These are phyloP conservation scores for Euleptes europaea DNA, from an alignment of 2,113 vertebrate genomes.

Conservation along the genomic window DNA sequence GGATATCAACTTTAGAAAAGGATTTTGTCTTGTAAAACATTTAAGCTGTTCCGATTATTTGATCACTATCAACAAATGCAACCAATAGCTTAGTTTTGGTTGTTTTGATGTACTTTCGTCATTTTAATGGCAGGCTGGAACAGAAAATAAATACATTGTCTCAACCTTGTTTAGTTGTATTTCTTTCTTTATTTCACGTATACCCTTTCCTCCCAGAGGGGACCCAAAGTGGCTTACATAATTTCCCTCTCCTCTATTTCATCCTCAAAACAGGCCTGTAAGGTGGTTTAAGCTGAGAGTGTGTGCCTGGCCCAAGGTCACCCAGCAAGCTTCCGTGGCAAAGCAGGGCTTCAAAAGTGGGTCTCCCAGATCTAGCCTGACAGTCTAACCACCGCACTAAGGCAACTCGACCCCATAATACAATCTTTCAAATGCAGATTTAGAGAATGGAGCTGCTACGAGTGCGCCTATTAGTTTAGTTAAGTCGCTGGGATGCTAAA, in stretches of 20 bases:
- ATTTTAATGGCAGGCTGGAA: constrained; percentile 34
- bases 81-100: constrained; percentile 50
- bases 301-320: no score
- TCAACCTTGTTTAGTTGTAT: constrained; percentile 4
- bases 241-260: no score
- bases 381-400: not conserved
- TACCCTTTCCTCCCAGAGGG: no score
- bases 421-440: not conserved
- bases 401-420: not conserved
- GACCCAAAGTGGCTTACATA: no score
- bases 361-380: no score
- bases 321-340: no score
- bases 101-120: constrained; percentile 39
- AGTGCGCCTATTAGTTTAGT: constrained; percentile 5
- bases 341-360: no score
- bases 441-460: not conserved
- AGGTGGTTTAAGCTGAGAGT: no score
- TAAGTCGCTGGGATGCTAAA: constrained; percentile 8
- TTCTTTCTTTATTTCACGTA: no score
- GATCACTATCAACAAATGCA: constrained; percentile 34
- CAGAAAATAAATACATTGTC: constrained; percentile 2
- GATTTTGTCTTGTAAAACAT: constrained; percentile 53
- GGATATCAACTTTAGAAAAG: constrained; percentile 46
- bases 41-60: constrained; percentile 47
- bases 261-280: no score